Percentiles rank a stretch among this genome's conserved stretches.
phyloP scores from a whole-genome alignment of 2,888 invertebrate species.

The Aporophyla nigra region DNA sequence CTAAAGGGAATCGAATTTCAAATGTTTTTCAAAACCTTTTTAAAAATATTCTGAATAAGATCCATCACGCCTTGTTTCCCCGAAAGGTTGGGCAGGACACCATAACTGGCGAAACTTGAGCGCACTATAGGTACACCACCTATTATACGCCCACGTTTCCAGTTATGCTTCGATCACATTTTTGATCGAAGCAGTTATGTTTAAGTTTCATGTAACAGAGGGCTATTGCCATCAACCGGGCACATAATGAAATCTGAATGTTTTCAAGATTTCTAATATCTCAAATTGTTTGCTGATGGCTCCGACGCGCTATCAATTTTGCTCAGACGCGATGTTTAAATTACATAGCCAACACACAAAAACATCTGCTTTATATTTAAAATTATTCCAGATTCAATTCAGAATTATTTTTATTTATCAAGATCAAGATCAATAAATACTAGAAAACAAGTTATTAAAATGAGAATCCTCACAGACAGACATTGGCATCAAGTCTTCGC shows the following conservation, averaged over 20 bases:
- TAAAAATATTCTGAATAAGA: not conserved
- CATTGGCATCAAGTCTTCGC: not conserved
- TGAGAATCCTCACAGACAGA: slow-evolving; percentile 17
- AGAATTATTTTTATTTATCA: slow-evolving; percentile 31
- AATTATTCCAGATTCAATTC: slow-evolving; percentile 25
- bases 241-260: not conserved
- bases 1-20: slow-evolving; percentile 9
- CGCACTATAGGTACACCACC: no score
- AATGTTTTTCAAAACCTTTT: slow-evolving; percentile 11
- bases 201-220: no score
- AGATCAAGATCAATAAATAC: slow-evolving; percentile 50
- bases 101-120: no score
- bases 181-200: no score
- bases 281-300: slow-evolving; percentile 19
- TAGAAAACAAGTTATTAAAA: slow-evolving; percentile 55
- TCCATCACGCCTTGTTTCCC: no score
- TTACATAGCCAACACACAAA: slow-evolving; percentile 27
- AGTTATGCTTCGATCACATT: no score
- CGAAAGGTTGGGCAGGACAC: no score
- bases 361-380: slow-evolving; percentile 26
- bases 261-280: slow-evolving; percentile 3
- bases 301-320: slow-evolving; percentile 24
- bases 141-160: no score
- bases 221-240: no score
- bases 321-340: slow-evolving; percentile 10